Base-by-base conservation (phyloP, 2,797 vertebrate genomes). In the Macrochelys suwanniensis region DNA sequence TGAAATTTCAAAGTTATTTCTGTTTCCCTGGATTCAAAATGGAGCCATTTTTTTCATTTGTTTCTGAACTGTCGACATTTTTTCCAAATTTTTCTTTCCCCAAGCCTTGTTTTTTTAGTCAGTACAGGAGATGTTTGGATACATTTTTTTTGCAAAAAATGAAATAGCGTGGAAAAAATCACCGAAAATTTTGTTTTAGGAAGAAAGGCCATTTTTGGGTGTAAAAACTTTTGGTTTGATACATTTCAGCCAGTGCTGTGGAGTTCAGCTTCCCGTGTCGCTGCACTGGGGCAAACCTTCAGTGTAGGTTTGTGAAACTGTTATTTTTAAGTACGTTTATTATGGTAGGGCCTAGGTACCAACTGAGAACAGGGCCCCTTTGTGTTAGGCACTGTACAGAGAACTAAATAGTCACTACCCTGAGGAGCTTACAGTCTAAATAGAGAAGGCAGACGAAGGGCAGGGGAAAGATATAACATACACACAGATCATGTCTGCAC, bases 211-310 rank as follows among this genome's bases (percentile, higher is more conserved):
- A 23, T 42, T 25, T 49, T 31, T 9, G 47, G 37, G 47, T 61
- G 31, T 31, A 91, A 87, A 9, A 87, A 10, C 26, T 50, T 26
- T 28, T 80, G 49, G 13, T 42, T 71, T 84, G 85, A 45, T 28
- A 80, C 82, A 49, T 28, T 4, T 65, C 51, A 83, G 6, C 47
- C 37, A 88, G 53, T 9, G 21, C 5, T 65, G 11, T 76, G 53
- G 31, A 50, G 89, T 80, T 92, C 85, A 90, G 37, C 68, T 49
- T 31, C 21, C 7, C 49, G 1, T 57, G 8, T 71, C 42, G 2
- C 56, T 87, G 50, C 15, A 87, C 2, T 56, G 82, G 31, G 71
- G n/a, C 17, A 90, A 92, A 33, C 21, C 90, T 83, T 47, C 87
- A 57, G 26, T 25, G 11, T 81, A 33, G 3, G 0, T 28, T 28